phyloP scores from a whole-genome alignment of 2,113 vertebrate genomes.

The Peromyscus polionotus region DNA sequence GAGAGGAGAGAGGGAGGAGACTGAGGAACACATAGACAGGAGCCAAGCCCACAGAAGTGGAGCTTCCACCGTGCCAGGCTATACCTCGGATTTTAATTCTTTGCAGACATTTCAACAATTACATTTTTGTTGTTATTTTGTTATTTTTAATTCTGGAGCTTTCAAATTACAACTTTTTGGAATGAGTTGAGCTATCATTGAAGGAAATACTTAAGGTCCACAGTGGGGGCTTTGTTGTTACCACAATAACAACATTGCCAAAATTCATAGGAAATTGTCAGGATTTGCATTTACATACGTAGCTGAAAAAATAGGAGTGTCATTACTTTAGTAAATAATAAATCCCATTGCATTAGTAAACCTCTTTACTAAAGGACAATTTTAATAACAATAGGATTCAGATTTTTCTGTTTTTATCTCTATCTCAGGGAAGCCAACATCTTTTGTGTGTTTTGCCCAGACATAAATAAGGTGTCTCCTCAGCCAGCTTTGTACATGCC shows the following conservation, averaged over 20 bases:
- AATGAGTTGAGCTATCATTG: neutral
- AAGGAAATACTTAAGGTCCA: neutral
- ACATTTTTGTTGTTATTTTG: neutral
- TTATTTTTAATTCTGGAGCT: neutral
- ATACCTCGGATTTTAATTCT: neutral
- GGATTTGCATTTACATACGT: neutral
- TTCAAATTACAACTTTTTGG: neutral
- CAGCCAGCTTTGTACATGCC: neutral
- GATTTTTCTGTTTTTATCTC: neutral
- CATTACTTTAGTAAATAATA: neutral
- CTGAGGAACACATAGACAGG: fast-evolving
- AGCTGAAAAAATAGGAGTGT: neutral
- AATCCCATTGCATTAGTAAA: neutral
- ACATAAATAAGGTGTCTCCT: neutral
- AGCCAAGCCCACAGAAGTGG: neutral
- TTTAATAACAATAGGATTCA: neutral
- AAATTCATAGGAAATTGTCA: neutral
- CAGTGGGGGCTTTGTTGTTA: neutral
- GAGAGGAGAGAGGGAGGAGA: neutral
- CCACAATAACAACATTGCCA: neutral
- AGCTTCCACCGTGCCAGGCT: neutral
- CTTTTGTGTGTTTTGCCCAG: neutral
- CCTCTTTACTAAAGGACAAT: neutral
- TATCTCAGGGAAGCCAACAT: neutral
- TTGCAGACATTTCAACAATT: conserved; percentile 3